Conservation (phyloP, 2,797 vertebrate genomes). For the Intellagama lesueurii region DNA sequence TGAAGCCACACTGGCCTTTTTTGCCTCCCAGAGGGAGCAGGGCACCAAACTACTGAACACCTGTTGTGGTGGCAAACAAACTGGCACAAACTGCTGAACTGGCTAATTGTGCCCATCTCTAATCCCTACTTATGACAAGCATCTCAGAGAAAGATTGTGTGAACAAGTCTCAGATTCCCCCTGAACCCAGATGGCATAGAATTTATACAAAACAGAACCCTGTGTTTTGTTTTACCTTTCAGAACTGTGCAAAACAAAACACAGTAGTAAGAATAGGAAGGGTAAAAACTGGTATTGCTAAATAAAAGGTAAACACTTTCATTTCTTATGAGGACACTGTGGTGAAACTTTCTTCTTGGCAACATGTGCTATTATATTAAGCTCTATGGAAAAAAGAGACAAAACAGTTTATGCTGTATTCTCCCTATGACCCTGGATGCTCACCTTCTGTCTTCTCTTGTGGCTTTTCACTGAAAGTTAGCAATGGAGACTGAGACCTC, state of each 20-base stretch:
- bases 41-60: too few relatives aligned
- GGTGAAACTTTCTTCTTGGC: background rate
- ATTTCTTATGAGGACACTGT: background rate
- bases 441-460: constrained; percentile 81
- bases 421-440: background rate
- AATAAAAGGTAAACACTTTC: background rate
- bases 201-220: background rate
- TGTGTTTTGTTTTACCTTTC: background rate
- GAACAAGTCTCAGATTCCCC: background rate
- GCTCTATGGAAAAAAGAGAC: background rate
- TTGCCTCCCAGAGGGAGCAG: too few relatives aligned
- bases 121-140: too few relatives aligned
- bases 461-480: constrained; percentile 70
- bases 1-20: too few relatives aligned
- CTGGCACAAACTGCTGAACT: too few relatives aligned
- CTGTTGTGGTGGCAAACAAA: too few relatives aligned
- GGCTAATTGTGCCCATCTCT: too few relatives aligned
- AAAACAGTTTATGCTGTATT: constrained; percentile 22
- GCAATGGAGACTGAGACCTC: constrained; percentile 77
- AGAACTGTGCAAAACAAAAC: background rate
- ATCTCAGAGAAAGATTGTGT: background rate
- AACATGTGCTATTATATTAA: constrained; percentile 18
- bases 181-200: background rate
- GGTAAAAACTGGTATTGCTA: background rate
- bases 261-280: too few relatives aligned